Base-by-base conservation (phyloP, 2,888 invertebrate genomes). In the Imbricaverruca yamaguchii region DNA sequence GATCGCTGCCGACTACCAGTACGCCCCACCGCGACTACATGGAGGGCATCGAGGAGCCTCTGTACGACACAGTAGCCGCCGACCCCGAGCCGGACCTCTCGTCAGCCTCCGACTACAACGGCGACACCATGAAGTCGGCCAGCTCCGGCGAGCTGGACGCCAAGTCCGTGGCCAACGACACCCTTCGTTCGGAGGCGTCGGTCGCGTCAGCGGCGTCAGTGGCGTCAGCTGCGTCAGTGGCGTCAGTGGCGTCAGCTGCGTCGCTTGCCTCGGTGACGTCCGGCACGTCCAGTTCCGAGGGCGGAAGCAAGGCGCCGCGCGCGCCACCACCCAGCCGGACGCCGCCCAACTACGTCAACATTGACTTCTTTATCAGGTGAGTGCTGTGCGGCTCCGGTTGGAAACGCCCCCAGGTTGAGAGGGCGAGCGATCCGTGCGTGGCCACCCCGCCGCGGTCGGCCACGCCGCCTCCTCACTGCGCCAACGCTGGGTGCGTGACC, bases 261-360 rank as follows among this genome's bases (percentile, higher is more conserved):
- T 82, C 82, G 39, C 18, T 13, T 11, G 81, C 82, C 10, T 83
- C 83, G n/a, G 82, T 81, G 39, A 83, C 82, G 67, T 83, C 83
- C 23, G 39, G 81, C 82, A 39, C 82, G 83, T 56, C 78, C 82
- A 57, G 82, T 81, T 3, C 82, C 83, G 12, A 82, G 81, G 15
- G 83, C 82, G 25, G 83, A 13, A 15, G 12, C 83, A 9, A 81
- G 81, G 15, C 81, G 80, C 65, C 74, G 82, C 3, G 81, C 81
- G 1, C 81, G 81, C 78, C 21, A 18, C 74, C 59, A 56, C 69
- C 83, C 83, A 81, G 84, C 82, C 83, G 85, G 63, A 84, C 85
- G 81, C 84, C 85, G 80, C 93, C 94, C 83, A 95, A 95, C 89
- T 95, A 95, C 88, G 95, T 95, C 87, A 95, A 95, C 88, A 95